Evolutionary conservation across 1,140 invertebrate genomes (phyloP).

Genomic region (Acarapis woodi): DNA sequence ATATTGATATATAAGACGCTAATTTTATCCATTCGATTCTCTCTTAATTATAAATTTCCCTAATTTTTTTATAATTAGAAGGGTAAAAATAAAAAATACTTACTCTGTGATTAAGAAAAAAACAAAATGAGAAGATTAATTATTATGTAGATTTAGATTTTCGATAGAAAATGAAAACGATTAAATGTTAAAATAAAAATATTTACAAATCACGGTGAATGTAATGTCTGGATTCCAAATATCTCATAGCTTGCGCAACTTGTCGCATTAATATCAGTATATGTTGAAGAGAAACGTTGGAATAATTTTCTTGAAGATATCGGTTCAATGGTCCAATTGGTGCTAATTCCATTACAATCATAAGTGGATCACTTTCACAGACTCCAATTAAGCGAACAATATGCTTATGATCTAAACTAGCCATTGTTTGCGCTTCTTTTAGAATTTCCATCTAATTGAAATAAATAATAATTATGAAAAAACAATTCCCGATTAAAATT

Average conservation of each 20-base stretch:
- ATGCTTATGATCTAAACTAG: constrained; percentile 19
- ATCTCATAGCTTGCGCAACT: constrained; percentile 22
- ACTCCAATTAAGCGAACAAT: constrained; percentile 22
- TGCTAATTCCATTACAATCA: constrained; percentile 23
- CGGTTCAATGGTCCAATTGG: constrained; percentile 21
- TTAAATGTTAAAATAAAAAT: too few species aligned
- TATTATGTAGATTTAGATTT: too few species aligned
- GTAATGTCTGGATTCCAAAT: constrained; percentile 20
- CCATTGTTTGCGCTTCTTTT: constrained; percentile 21
- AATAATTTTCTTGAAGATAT: constrained; percentile 17
- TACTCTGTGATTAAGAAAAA: too few species aligned
- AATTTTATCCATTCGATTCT: too few species aligned
- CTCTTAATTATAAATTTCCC: too few species aligned
- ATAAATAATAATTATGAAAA: constrained; percentile 4
- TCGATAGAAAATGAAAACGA: too few species aligned
- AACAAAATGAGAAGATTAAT: too few species aligned
- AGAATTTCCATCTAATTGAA: constrained; percentile 17
- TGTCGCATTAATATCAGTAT: constrained; percentile 16
- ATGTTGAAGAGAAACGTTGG: constrained; percentile 8
- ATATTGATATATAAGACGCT: too few species aligned
- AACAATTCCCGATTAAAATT: constrained; percentile 7
- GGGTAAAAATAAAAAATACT: too few species aligned
- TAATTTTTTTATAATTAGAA: too few species aligned
- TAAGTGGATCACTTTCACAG: constrained; percentile 19
- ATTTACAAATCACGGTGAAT: constrained; percentile 19